Evolutionary conservation across 2,888 invertebrate species (phyloP), one percentile per base, ranked within the genome.

Genomic region (Criorhina ranunculi): DNA sequence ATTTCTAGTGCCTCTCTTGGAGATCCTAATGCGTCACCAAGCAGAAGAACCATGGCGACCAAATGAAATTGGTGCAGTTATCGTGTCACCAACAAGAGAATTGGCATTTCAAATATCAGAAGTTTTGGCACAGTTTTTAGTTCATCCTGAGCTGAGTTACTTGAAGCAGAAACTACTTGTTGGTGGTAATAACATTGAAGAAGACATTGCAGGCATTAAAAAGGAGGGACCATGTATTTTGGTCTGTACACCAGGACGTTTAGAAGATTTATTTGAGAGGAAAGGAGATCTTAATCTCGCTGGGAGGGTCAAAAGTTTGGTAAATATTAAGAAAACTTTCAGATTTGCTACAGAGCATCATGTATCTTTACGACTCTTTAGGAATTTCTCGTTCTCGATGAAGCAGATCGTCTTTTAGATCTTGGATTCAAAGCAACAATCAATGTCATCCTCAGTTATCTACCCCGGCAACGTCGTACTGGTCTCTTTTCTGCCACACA

Each of bases 401-500:
- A 99, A 93, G 99, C 99, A 0, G 99, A 99, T 91, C 94, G 98
- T 51, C 93, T 99, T 9, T 93, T 99, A 31, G 98, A 98, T 90
- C 93, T 98, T 86, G 99, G 99, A 1, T 99, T 99, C 91, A 96
- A 96, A 88, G 93, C 94, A 11, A 95, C 96, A 1, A 92, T 99
- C 12, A 96, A 97, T 87, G 96, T 96, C 12, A 99, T 99, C 88
- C 93, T 99, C 4, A 95, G 96, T 87, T 97, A 96, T 91, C 92
- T 99, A 42, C 99, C 99, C 0, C 95, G 98, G 37, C 98, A 98
- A 89, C 93, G 99, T 33, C 94, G 99, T 87, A 99, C 99, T 0
- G 98, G 99, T 0, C 93, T 99, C n/a, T 99, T 99, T 93, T 99
- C 99, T 0, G 99, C 99, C 0, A 99, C 99, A 1, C 99, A 99